A percentile compares a stretch with the other conserved stretches of the same genome.
Conservation (phyloP, 2,113 vertebrate genomes). For the Mustelus asterias region DNA sequence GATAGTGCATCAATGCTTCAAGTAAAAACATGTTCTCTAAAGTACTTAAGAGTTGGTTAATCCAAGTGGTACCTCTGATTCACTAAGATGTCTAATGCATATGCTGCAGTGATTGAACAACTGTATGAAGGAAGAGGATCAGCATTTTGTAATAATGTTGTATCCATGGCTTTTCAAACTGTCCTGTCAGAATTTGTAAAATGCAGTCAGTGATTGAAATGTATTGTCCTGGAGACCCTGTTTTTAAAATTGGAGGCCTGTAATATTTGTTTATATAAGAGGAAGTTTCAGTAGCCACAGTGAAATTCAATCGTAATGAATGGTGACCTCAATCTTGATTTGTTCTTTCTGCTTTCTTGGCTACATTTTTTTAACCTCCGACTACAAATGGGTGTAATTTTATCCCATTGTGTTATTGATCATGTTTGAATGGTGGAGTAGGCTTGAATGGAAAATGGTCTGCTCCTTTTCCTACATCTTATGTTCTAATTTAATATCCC, state of each 20-base stretch:
- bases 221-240: background rate
- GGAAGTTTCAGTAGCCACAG: background rate
- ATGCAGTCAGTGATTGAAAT: background rate
- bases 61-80: background rate
- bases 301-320: background rate
- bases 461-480: too few species aligned
- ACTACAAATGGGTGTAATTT: background rate
- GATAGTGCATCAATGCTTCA: too few species aligned
- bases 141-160: background rate
- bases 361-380: background rate
- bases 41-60: background rate
- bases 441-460: too few species aligned
- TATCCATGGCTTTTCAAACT: background rate
- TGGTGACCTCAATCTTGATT: background rate
- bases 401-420: background rate
- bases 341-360: background rate
- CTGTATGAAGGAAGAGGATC: background rate
- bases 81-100: background rate
- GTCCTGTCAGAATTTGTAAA: slow-evolving; percentile 3
- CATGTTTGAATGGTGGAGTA: background rate
- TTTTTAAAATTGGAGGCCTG: background rate
- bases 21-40: background rate
- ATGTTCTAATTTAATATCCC: too few species aligned
- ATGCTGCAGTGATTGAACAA: background rate
- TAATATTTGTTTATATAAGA: background rate